Evolutionary conservation across 2,888 invertebrate species (phyloP).

Genomic region (Temnothorax ravouxi): DNA sequence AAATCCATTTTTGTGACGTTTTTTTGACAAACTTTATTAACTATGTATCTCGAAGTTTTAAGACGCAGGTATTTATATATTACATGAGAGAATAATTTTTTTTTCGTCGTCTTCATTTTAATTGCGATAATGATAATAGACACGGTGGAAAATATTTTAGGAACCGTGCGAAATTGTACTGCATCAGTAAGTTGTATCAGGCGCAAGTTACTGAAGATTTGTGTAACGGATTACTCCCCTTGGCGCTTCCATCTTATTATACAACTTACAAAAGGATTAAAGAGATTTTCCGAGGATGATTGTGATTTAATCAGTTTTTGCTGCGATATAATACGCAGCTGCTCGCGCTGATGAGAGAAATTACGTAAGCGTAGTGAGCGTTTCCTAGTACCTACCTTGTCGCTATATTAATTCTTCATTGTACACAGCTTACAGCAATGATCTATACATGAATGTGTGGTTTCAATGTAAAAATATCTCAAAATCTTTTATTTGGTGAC

Average conservation of each 20-base stretch:
- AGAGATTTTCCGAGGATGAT: conserved; percentile 2
- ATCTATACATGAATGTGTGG: neutral
- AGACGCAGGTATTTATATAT: neutral
- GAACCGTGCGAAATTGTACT: neutral
- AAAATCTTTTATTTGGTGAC: neutral
- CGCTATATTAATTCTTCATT: neutral
- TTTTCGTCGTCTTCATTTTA: neutral
- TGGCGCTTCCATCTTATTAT: neutral
- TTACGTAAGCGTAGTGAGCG: conserved; percentile 6
- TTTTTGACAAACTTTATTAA: conserved; percentile 18
- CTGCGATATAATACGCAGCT: conserved; percentile 1
- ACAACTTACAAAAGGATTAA: conserved; percentile 15
- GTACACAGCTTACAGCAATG: neutral
- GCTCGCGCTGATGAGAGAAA: conserved; percentile 2
- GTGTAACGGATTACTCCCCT: neutral
- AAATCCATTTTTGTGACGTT: neutral
- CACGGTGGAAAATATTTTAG: neutral
- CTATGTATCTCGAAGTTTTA: neutral
- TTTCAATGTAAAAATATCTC: conserved; percentile 4
- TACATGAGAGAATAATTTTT: neutral
- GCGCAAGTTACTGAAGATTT: neutral
- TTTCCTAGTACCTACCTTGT: neutral
- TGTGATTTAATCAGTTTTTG: conserved; percentile 5
- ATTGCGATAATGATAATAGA: neutral
- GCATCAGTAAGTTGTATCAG: neutral